These are phyloP conservation scores for Helostoma temminkii DNA, from an alignment of 2,797 vertebrate species.

Conservation along the genomic window DNA sequence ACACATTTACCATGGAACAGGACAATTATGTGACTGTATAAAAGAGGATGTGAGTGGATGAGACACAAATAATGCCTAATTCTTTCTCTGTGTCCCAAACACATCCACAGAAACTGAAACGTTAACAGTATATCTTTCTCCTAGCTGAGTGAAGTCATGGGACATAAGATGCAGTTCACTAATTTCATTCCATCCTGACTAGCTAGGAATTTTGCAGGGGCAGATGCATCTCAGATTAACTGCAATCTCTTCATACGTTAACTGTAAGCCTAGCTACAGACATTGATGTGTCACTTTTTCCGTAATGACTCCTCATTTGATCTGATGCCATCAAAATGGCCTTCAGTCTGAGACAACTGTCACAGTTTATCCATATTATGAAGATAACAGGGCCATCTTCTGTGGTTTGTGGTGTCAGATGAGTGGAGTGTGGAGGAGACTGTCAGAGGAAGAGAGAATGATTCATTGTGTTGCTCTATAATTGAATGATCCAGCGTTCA, in stretches of 20 bases:
- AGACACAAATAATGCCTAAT: constrained; percentile 30
- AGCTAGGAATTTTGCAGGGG: constrained; percentile 44
- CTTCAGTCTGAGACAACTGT: constrained; percentile 58
- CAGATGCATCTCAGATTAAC: constrained; percentile 30
- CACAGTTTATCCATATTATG: constrained; percentile 71
- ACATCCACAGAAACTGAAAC: constrained; percentile 31
- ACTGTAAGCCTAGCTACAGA: constrained; percentile 43
- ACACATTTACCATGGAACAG: constrained; percentile 72
- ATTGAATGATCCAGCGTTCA: constrained; percentile 76
- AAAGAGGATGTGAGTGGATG: constrained; percentile 27
- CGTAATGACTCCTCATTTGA: constrained; percentile 67
- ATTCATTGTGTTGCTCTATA: constrained; percentile 75
- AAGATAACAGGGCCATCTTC: constrained; percentile 68
- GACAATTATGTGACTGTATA: constrained; percentile 65
- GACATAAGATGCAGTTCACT: constrained; percentile 52
- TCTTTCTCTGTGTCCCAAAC: constrained; percentile 16
- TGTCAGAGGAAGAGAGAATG: constrained; percentile 68
- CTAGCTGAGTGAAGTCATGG: constrained; percentile 66
- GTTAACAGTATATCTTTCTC: constrained; percentile 46
- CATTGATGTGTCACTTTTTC: constrained; percentile 63
- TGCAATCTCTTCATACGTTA: constrained; percentile 19
- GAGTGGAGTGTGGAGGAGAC: constrained; percentile 67
- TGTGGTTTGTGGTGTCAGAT: constrained; percentile 64
- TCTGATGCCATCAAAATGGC: constrained; percentile 60
- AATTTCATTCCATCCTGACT: constrained; percentile 59